Evolutionary conservation across 2,888 invertebrate genomes (phyloP).

Genomic region (Onchidella celtica): DNA sequence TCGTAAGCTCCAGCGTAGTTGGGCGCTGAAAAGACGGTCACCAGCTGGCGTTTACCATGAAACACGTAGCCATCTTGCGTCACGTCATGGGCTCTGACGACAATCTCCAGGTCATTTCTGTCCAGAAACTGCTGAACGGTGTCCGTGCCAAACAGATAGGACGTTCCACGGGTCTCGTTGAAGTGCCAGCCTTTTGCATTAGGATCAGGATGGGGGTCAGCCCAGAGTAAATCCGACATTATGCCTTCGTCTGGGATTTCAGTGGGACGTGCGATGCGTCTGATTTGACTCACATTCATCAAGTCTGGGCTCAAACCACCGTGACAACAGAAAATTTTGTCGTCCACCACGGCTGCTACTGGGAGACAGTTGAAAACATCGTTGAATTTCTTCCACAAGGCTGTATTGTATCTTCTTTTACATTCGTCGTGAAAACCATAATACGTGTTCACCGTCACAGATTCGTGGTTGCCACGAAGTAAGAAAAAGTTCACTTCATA

Average conservation of each 20-base stretch:
- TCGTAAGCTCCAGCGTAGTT: conserved; percentile 38
- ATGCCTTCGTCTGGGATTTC: conserved; percentile 43
- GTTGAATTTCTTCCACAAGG: conserved; percentile 43
- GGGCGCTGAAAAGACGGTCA: conserved; percentile 48
- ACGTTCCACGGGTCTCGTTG: conserved; percentile 39
- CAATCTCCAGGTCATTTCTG: conserved; percentile 32
- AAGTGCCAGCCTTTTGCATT: conserved; percentile 34
- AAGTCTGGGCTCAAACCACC: conserved; percentile 49
- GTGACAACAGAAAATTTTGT: conserved; percentile 49
- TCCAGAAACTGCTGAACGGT: conserved; percentile 43
- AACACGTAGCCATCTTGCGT: conserved; percentile 46
- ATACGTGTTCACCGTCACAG: conserved; percentile 5
- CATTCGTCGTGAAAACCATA: conserved; percentile 45
- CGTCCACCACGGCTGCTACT: conserved; percentile 40
- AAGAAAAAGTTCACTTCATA: conserved; percentile 33
- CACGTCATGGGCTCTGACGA: conserved; percentile 48
- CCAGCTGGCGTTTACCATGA: conserved; percentile 43
- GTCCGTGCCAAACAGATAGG: conserved; percentile 42
- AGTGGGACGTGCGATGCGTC: conserved; percentile 24
- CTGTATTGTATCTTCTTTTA: conserved; percentile 23
- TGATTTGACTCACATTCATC: conserved; percentile 28
- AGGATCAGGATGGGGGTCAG: conserved; percentile 46
- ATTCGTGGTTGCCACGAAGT: conserved; percentile 44
- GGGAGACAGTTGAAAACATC: conserved; percentile 48
- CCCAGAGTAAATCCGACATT: conserved; percentile 42